A percentile compares a stretch with the other conserved stretches of the same genome.
Conservation (phyloP, 2,888 invertebrate species). For the Chrysolina haemoptera region DNA sequence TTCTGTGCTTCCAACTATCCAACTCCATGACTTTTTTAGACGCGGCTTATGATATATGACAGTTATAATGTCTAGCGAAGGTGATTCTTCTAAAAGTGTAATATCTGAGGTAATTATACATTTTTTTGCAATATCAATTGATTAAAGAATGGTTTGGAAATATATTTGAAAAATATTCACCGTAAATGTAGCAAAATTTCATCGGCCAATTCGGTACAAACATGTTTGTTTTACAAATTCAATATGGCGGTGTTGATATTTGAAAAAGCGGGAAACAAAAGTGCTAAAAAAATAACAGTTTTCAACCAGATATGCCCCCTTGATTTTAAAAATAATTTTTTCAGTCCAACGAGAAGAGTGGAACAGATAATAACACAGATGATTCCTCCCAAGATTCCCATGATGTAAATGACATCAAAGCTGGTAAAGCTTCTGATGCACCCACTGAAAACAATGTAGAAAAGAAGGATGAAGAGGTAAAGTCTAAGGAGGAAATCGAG, state of each 20-base stretch:
- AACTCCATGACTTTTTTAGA: conserved; percentile 53
- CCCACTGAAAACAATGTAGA: conserved; percentile 51
- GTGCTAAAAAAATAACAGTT: conserved; percentile 12
- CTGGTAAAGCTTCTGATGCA: conserved; percentile 42
- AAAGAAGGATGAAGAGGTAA: conserved; percentile 55
- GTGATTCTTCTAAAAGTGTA: conserved; percentile 68
- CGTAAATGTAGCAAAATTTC: conserved; percentile 63
- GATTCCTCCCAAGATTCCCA: conserved; percentile 62
- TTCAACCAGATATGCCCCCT: background rate
- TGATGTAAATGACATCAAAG: conserved; percentile 54
- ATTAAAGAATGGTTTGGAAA: conserved; percentile 7
- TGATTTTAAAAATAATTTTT: conserved; percentile 38
- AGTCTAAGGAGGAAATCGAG: conserved; percentile 46
- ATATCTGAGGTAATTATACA: conserved; percentile 63
- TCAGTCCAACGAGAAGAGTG: conserved; percentile 59
- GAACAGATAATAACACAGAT: conserved; percentile 60
- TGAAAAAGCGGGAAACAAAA: conserved; percentile 69
- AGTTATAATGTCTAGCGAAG: conserved; percentile 69
- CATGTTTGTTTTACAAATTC: conserved; percentile 53
- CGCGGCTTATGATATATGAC: conserved; percentile 64
- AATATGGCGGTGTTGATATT: conserved; percentile 69
- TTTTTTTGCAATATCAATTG: conserved; percentile 12
- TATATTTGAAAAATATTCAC: conserved; percentile 7
- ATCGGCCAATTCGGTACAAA: conserved; percentile 39
- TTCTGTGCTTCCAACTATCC: too few species aligned